Evolutionary conservation across 23 tunicate species (phyloP), one percentile per base, ranked within the genome.

Genomic region (Halocynthia aurantium): DNA sequence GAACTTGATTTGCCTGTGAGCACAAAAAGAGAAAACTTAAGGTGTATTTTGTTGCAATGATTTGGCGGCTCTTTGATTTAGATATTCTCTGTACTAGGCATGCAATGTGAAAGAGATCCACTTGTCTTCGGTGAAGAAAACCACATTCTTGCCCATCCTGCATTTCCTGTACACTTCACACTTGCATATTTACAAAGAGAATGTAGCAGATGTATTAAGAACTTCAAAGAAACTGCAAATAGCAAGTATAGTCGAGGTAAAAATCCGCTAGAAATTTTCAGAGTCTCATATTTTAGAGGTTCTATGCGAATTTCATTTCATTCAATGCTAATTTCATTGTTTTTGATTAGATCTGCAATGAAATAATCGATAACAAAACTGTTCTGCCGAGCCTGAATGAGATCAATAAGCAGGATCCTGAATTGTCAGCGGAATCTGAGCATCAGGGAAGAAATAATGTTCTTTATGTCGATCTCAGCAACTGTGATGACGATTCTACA

Each of bases 21-120:
- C 44, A 4, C 44, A 31, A 31, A 31, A 31, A 31, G 44, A 31
- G 44, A 4, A 31, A 31, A 31, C 44, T 31, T 31, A 4, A 31
- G 44, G 44, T 31, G 44, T 11, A 67, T 20, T 67, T 21, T 20
- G 11, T 67, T 67, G 22, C 71, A 49, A 56, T 13, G 13, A 11
- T 31, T 57, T 13, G 77, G 11, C 64, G 20, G 2, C 13, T 12
- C 64, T n/a, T 12, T 72, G 15, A 12, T 13, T 40, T 11, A 5
- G 5, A 12, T 50, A n/a, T 51, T 15, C 22, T 67, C 12, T 78
- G 12, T 76, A 71, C 0, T 53, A 88, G 95, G 95, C 85, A 11
- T 83, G 95, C 84, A 88, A 83, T 83, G 95, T 88, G 13, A 78
- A 82, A 17, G 85, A 86, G 18, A 88, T 88, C 8, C 83, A 80